Evolutionary conservation across 2,888 invertebrate genomes (phyloP).

Genomic region (Hirtodrosophila cameraria): DNA sequence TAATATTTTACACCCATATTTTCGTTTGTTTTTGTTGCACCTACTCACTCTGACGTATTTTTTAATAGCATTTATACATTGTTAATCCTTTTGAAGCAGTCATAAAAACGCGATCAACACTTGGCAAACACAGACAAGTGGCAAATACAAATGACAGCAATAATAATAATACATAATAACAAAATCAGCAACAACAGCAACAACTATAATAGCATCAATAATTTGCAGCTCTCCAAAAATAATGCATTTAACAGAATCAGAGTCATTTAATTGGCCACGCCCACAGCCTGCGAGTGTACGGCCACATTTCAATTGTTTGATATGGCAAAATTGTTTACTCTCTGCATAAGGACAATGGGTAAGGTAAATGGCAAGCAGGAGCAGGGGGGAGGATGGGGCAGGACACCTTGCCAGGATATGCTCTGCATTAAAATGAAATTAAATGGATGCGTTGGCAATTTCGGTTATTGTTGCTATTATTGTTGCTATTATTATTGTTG

Average conservation of each 20-base stretch:
- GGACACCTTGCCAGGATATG: conserved; percentile 56
- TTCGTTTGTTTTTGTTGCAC: too few relatives aligned
- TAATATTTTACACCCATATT: too few relatives aligned
- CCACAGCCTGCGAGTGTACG: not conserved
- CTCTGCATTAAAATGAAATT: conserved; percentile 75
- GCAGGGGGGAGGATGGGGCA: not conserved
- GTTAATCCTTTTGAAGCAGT: conserved; percentile 30
- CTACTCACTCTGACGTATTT: conserved; percentile 1
- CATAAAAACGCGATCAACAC: conserved; percentile 51
- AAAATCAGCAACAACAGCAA: conserved; percentile 18
- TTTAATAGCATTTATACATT: too few relatives aligned
- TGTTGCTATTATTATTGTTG: conserved; percentile 40
- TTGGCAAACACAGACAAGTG: conserved; percentile 63
- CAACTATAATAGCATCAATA: conserved; percentile 43
- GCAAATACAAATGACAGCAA: conserved; percentile 52
- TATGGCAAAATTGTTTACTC: conserved; percentile 65
- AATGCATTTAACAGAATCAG: conserved; percentile 56
- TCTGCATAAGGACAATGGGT: conserved; percentile 47
- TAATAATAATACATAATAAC: conserved; percentile 37
- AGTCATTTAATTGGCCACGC: conserved; percentile 63
- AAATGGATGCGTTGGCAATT: conserved; percentile 67
- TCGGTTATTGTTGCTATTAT: conserved; percentile 13
- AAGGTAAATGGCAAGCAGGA: conserved; percentile 35
- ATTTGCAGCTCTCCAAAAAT: conserved; percentile 58
- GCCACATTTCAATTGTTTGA: conserved; percentile 53